Conservation (phyloP, 2,888 invertebrate genomes). For the Patella ulyssiponensis region DNA sequence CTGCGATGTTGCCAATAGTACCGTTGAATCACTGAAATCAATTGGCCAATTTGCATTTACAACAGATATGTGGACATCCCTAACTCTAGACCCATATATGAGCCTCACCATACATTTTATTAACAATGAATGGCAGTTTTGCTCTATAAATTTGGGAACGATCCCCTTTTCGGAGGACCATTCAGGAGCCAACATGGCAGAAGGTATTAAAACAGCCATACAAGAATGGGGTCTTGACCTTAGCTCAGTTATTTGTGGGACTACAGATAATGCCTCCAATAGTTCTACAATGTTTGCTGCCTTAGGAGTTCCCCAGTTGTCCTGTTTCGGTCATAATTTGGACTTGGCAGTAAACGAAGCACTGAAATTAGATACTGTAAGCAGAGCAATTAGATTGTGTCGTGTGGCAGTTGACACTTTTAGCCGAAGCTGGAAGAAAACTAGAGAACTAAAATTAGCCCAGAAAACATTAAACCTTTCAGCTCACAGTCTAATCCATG, state of each 20-base stretch:
- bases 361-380: not conserved
- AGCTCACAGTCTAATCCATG: not conserved
- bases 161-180: not conserved
- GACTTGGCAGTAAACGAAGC: not conserved
- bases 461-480: not conserved
- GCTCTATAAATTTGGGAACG: not conserved
- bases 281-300: too few species aligned
- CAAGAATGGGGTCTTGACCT: too few species aligned
- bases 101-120: not conserved
- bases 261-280: too few species aligned
- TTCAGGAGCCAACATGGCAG: not conserved
- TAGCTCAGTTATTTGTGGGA: too few species aligned
- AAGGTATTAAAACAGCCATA: too few species aligned
- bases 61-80: not conserved
- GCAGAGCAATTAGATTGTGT: not conserved
- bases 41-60: not conserved
- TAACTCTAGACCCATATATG: not conserved
- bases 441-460: not conserved
- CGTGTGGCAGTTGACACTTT: not conserved
- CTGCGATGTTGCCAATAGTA: not conserved
- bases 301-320: not conserved
- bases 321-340: not conserved
- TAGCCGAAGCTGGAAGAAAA: not conserved
- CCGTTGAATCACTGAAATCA: not conserved
- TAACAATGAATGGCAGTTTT: not conserved